Conservation (phyloP, 1,140 invertebrate species). For the Ruditapes philippinarum region DNA sequence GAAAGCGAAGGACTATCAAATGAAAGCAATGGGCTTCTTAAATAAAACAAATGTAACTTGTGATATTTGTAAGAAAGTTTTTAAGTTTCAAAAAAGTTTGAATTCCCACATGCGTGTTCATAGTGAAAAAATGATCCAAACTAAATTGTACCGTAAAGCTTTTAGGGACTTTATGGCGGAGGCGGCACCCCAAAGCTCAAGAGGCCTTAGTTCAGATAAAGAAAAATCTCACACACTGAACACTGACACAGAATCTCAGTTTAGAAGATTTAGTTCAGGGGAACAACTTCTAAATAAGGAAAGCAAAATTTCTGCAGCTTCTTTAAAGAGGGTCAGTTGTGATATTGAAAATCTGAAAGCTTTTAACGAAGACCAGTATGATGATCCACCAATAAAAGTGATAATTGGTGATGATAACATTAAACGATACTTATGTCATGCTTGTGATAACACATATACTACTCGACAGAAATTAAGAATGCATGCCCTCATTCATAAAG, state of each 20-base stretch:
- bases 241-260: neutral
- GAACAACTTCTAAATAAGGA: neutral
- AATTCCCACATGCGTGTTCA: conserved; percentile 65
- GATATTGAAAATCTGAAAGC: neutral
- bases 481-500: conserved; percentile 64
- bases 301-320: neutral
- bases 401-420: conserved; percentile 50
- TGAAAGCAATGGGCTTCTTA: conserved; percentile 57
- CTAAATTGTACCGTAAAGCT: conserved; percentile 50
- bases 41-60: conserved; percentile 56
- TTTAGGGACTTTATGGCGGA: conserved; percentile 59
- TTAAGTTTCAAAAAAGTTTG: conserved; percentile 66
- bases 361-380: neutral
- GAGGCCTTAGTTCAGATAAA: neutral
- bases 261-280: neutral
- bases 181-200: neutral
- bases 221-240: conserved; percentile 4
- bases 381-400: conserved; percentile 50
- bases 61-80: conserved; percentile 61
- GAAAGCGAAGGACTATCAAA: conserved; percentile 58
- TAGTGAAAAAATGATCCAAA: conserved; percentile 58
- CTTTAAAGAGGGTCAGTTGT: neutral
- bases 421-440: conserved; percentile 59
- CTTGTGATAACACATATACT: conserved; percentile 64
- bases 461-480: conserved; percentile 55